phyloP scores from a whole-genome alignment of 2,888 invertebrate genomes.

The Tillus elongatus region DNA sequence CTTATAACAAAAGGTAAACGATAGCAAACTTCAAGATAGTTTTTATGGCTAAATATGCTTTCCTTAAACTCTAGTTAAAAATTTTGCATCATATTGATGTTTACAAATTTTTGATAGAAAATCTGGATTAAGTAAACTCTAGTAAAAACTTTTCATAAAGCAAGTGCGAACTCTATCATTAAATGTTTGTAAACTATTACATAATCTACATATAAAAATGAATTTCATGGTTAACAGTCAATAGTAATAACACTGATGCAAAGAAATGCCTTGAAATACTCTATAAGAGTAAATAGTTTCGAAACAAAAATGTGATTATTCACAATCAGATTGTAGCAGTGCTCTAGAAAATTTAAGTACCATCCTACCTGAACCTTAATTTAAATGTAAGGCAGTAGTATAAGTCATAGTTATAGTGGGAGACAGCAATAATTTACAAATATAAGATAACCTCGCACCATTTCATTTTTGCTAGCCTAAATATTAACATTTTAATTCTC shows the following conservation, averaged over 20 bases:
- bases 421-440: constrained; percentile 26
- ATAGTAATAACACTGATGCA: constrained; percentile 12
- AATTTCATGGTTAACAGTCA: constrained; percentile 10
- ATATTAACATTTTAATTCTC: constrained; percentile 16
- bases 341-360: too few relatives aligned
- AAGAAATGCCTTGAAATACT: constrained; percentile 16
- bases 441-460: constrained; percentile 23
- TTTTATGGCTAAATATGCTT: background rate
- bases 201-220: constrained; percentile 19
- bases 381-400: constrained; percentile 27
- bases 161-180: constrained; percentile 25
- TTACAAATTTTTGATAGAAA: constrained; percentile 1
- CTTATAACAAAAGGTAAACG: too few relatives aligned
- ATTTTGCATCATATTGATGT: background rate
- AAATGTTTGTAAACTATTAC: constrained; percentile 27
- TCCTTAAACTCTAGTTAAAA: background rate
- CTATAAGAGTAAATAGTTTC: constrained; percentile 24
- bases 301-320: constrained; percentile 10
- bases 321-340: constrained; percentile 13
- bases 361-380: too few relatives aligned
- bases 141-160: constrained; percentile 24
- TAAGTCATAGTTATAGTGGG: constrained; percentile 8
- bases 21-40: background rate
- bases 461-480: constrained; percentile 16
- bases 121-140: constrained; percentile 14